Percentiles rank a stretch among this genome's conserved stretches.
These are phyloP conservation scores for Athene cunicularia DNA, from an alignment of 2,113 vertebrate species.

Conservation along the genomic window DNA sequence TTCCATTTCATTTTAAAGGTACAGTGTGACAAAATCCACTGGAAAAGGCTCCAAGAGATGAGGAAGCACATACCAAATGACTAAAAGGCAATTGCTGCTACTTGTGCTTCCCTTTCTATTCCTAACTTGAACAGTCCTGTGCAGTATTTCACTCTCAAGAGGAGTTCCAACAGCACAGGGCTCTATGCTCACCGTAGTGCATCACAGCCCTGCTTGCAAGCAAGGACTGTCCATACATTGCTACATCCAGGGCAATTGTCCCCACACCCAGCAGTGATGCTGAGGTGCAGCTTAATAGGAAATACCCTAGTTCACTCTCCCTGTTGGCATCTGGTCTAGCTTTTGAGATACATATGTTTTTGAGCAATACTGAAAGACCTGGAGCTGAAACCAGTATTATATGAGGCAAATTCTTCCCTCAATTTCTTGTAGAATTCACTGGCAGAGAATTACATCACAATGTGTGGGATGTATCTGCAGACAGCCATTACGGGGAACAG, in stretches of 20 bases:
- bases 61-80: not conserved
- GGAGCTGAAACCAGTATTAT: not conserved
- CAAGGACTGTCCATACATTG: not conserved
- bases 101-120: not conserved
- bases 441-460: not conserved
- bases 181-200: not conserved
- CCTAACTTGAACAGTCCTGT: not conserved
- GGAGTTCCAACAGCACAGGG: not conserved
- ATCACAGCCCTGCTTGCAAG: not conserved
- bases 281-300: not conserved
- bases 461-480: not conserved
- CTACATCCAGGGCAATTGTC: rapidly evolving
- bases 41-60: not conserved
- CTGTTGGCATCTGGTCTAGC: not conserved
- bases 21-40: not conserved
- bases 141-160: not conserved
- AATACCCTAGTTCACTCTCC: not conserved
- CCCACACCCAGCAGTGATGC: not conserved
- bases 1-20: not conserved
- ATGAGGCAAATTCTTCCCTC: not conserved
- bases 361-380: not conserved
- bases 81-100: not conserved
- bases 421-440: not conserved
- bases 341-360: not conserved
- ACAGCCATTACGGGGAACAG: not conserved